Evolutionary conservation across 2,113 vertebrate genomes (phyloP), one percentile per base, ranked within the genome.

Genomic region (Aptenodytes patagonicus): DNA sequence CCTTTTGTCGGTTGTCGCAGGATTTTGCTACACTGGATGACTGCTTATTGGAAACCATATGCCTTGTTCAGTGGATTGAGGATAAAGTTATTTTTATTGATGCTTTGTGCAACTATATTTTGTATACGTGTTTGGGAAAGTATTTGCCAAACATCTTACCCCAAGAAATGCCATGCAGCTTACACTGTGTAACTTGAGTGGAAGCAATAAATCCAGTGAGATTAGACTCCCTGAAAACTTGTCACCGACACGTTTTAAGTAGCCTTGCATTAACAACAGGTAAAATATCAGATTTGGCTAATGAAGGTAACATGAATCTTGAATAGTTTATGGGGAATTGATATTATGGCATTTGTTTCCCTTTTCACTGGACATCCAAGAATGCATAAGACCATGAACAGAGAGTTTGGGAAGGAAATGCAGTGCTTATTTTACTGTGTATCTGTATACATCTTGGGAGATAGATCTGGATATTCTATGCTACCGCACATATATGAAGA

Each of bases 1-100:
- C 34, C 73, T 96, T 97, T 95, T 95, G 90, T 89, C 76, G 36
- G 31, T 52, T 91, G 80, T 75, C 61, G 70, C 70, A 88, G 89
- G 54, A 54, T 90, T 91, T 87, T 89, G 78, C 70, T 76, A 36
- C 62, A 58, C 57, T 86, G 72, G 76, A 55, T 87, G 75, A 54
- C 69, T 89, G 60, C 61, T 90, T 93, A 73, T 96, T 90, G 75
- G 73, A 93, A 89, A 85, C 79, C 52, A 38, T 80, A 32, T 68
- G 22, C 54, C 78, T 95, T 3, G 2, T 89, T 96, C 69, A 84
- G 57, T 87, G 51, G 42, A n/a, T 54, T 73, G 84, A 78, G 68
- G 42, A 81, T 89, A 36, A 91, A 90, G 38, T 54, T 90, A 61
- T 85, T 94, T 95, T 79, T 91, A 44, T 91, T 34, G 62, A 46